Evolutionary conservation across 2,113 vertebrate species (phyloP), one percentile per base, ranked within the genome.

Genomic region (Rhizomys pruinosus): DNA sequence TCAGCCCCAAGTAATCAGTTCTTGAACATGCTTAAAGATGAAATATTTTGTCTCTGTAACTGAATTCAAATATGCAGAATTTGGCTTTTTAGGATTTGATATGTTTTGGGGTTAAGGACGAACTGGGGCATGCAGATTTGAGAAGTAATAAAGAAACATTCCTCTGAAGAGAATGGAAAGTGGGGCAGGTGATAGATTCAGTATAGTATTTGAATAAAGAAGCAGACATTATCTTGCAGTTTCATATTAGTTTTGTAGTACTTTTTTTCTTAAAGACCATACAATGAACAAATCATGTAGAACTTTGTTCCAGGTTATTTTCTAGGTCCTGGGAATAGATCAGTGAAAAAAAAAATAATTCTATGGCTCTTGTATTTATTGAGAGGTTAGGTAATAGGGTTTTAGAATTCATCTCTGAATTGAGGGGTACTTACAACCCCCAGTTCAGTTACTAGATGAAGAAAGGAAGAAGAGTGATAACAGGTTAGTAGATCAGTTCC

Each of bases 81-180:
- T 82, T 25, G 82, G 27, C 22, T 19, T 71, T 92, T 16, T 74
- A 59, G 29, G 47, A 55, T 85, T 88, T 92, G 47, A 89, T 78
- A 29, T 63, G n/a, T 76, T 94, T 76, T 63, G 32, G 32, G 42
- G 39, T 85, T 1, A 10, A 47, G 15, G 34, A 92, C 81, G 32
- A 90, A 15, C 59, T n/a, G 68, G 34, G 22, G 15, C 32, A 47
- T 59, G 16, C n/a, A 90, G 1, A 82, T 59, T 69, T 88, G 3
- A 74, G 32, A 92, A 71, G 32, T 68, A 64, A 52, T 52, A 59
- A 80, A 94, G 57, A 22, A 7, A 39, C 2, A 17, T 77, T 47
- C 29, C 90, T 89, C 66, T 81, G n/a, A 92, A 47, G n/a, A 93
- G 68, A 87, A 47, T 27, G 89, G 39, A 78, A 34, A 42, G 63